phyloP scores from a whole-genome alignment of 2,888 invertebrate genomes.

The Drosophila anomalipes region DNA sequence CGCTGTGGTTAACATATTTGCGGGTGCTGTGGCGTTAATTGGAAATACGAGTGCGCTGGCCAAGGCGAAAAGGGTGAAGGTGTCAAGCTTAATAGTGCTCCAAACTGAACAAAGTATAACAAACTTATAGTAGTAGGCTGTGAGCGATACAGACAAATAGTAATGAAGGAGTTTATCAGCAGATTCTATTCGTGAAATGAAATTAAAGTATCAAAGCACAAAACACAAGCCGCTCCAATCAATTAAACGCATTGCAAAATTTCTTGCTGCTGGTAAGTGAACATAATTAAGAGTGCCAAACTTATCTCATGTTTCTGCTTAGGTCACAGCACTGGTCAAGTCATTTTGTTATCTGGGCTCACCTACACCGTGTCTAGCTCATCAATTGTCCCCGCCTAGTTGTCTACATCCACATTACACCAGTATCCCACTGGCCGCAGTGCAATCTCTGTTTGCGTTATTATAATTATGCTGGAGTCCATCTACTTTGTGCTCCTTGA shows the following conservation, averaged over 20 bases:
- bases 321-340: conserved; percentile 40
- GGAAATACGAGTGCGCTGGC: conserved; percentile 22
- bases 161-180: not conserved
- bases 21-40: conserved; percentile 53
- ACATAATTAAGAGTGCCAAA: not conserved
- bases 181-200: conserved; percentile 52
- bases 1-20: conserved; percentile 37
- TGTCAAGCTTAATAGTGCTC: not conserved
- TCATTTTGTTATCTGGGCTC: conserved; percentile 50
- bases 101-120: not conserved
- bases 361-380: conserved; percentile 36
- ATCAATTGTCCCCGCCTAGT: conserved; percentile 34
- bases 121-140: conserved; percentile 13
- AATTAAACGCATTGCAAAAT: conserved; percentile 45
- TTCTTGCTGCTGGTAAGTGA: conserved; percentile 48
- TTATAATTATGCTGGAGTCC: conserved; percentile 50
- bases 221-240: conserved; percentile 45
- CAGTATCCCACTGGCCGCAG: conserved; percentile 17
- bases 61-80: not conserved
- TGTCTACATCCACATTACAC: conserved; percentile 34
- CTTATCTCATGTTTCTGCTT: not conserved
- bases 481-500: conserved; percentile 59
- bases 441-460: conserved; percentile 20
- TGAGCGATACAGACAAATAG: not conserved
- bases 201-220: conserved; percentile 71